Base-by-base conservation (phyloP, 2,888 invertebrate genomes). In the Lasioglossum oenotherae region DNA sequence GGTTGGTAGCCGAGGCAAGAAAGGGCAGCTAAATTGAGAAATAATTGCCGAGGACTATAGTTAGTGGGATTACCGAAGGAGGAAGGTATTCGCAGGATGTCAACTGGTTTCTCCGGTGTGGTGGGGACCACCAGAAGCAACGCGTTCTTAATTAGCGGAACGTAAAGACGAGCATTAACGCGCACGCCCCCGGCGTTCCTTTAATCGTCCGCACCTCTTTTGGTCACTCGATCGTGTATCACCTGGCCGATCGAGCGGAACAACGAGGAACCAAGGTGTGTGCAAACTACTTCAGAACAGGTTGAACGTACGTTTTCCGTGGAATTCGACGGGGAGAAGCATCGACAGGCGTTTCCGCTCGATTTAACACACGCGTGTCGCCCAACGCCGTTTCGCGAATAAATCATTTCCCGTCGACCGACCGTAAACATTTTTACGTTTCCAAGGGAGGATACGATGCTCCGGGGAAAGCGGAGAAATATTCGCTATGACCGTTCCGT, bases 271-370 rank as follows among this genome's bases (percentile, higher is more conserved):
- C 60, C 53, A 53, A 74, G 27, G n/a, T 60, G 31, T 60, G 31
- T 73, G 23, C 83, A 46, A 23, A 74, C 57, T 41, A 64, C 31
- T 64, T n/a, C 60, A 71, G 67, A 87, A 81, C 57, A 69, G n/a
- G 64, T 74, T 46, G 27, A 38, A 78, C 8, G 38, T 72, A 27
- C 46, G 35, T 78, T 60, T 78, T 60, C 57, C 44, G 10, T 72
- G 67, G 14, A 35, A 75, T 53, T 78, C 31, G 16, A 44, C 27
- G 41, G 14, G 27, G 27, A 64, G 16, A 2, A 31, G 16, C 46
- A 60, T 35, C 10, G 57, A 31, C 38, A n/a, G n/a, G 2, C 16
- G 53, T 53, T 81, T 78, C 41, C 72, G 44, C 19, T 10, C 38
- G 73, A 81, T 64, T 35, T 82, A 41, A 27, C 74, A 53, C 74